Percentiles rank a stretch among this genome's conserved stretches.
Evolutionary conservation across 2,113 vertebrate species (phyloP).

Genomic region (Gila orcuttii): DNA sequence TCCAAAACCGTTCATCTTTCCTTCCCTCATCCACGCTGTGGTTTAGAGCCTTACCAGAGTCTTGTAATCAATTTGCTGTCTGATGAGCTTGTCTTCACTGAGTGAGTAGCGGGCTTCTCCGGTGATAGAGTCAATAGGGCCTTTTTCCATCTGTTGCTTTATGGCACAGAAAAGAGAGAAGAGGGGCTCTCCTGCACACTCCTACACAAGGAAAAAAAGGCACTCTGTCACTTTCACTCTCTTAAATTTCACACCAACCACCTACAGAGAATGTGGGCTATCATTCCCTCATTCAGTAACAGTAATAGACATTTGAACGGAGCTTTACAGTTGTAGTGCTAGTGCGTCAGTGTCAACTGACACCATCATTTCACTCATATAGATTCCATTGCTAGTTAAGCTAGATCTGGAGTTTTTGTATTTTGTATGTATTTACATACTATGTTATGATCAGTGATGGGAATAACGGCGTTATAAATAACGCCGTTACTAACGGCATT

Average conservation of each 20-base stretch:
- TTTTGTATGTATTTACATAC: not conserved
- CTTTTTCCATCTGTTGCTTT: conserved; percentile 97
- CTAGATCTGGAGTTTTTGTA: not conserved
- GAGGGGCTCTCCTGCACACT: conserved; percentile 96
- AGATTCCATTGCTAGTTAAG: not conserved
- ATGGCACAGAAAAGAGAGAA: conserved; percentile 99
- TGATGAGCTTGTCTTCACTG: conserved; percentile 98
- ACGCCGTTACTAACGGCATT: too few relatives aligned
- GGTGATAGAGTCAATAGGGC: conserved; percentile 95
- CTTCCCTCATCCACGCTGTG: conserved; percentile 56
- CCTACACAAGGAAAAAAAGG: conserved; percentile 72
- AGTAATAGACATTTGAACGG: not conserved
- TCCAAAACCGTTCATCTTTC: not conserved
- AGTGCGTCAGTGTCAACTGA: not conserved
- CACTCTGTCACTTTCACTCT: conserved; percentile 18
- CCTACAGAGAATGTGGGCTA: conserved; percentile 21
- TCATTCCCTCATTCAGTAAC: conserved; percentile 23
- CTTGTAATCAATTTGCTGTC: conserved; percentile 99
- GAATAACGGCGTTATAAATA: too few relatives aligned
- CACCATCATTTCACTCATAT: not conserved
- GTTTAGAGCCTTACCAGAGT: conserved; percentile 84
- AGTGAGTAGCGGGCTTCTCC: conserved; percentile 96
- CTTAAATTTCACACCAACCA: conserved; percentile 15
- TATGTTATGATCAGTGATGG: too few relatives aligned
- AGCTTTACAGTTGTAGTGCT: conserved; percentile 6